Evolutionary conservation across 2,113 vertebrate species (phyloP).

Genomic region (Brachypteracias leptosomus): DNA sequence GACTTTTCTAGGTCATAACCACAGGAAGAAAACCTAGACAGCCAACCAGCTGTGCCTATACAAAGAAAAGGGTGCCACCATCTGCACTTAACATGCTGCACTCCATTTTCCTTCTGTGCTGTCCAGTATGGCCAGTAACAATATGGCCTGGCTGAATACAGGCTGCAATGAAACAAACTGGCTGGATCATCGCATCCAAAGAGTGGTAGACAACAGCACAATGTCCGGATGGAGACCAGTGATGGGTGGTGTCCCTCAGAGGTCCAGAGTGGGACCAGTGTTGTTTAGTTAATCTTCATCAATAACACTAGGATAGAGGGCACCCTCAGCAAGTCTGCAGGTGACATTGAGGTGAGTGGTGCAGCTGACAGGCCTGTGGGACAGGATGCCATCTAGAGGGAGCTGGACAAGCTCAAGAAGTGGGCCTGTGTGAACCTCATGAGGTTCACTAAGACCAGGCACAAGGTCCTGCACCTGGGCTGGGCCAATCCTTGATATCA

Average conservation of each 20-base stretch:
- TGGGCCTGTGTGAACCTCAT: not conserved
- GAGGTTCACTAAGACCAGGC: not conserved
- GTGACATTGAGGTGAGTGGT: not conserved
- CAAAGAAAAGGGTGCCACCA: not conserved
- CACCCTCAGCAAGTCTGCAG: not conserved
- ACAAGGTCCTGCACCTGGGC: not conserved
- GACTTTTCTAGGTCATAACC: not conserved
- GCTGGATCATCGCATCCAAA: not conserved
- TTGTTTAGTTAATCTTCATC: not conserved
- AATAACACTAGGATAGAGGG: not conserved
- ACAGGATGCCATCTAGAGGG: not conserved
- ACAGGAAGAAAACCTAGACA: not conserved
- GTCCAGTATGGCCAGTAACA: not conserved
- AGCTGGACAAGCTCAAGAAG: not conserved
- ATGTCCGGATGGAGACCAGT: not conserved
- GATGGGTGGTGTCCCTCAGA: not conserved
- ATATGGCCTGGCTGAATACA: not conserved
- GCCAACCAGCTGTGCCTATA: not conserved
- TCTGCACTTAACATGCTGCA: not conserved
- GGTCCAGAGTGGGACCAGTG: not conserved
- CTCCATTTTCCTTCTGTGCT: not conserved
- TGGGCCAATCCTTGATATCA: rapidly evolving
- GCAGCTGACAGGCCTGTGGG: rapidly evolving
- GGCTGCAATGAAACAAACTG: not conserved
- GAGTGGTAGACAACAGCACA: not conserved